These are phyloP conservation scores for Rhea americana DNA, from an alignment of 2,113 vertebrate genomes.

Conservation along the genomic window DNA sequence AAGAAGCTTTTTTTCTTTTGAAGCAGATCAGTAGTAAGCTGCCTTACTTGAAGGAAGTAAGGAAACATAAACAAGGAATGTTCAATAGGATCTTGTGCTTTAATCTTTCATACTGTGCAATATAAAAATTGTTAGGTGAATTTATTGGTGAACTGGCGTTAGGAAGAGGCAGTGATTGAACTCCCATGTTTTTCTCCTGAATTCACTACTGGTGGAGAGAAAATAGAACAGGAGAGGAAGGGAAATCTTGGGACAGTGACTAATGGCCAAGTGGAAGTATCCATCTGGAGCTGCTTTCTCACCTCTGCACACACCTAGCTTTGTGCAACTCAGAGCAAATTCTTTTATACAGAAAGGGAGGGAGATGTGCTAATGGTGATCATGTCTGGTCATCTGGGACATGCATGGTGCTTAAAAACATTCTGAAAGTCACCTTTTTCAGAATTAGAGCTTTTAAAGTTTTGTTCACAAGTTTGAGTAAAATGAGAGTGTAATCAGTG, in stretches of 20 bases:
- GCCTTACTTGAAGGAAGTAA: neutral
- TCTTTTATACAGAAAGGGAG: neutral
- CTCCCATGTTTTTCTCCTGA: neutral
- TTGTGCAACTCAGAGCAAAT: neutral
- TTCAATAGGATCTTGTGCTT: neutral
- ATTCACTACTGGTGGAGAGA: neutral
- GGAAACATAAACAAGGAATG: neutral
- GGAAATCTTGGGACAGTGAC: slow-evolving; percentile 21
- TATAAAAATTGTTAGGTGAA: neutral
- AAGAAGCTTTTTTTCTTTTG: neutral
- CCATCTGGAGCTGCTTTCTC: neutral
- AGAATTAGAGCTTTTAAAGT: neutral
- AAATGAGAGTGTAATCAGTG: neutral
- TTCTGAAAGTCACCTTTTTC: neutral
- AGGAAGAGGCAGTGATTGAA: neutral
- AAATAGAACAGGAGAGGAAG: neutral
- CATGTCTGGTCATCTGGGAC: neutral
- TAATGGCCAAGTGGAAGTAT: slow-evolving; percentile 15
- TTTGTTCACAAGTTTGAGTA: neutral
- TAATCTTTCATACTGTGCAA: neutral
- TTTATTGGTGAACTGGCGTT: neutral
- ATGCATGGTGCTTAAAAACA: neutral
- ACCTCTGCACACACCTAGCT: neutral
- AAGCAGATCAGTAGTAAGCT: neutral
- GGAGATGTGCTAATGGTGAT: neutral